Percentiles rank a stretch among this genome's conserved stretches.
These are phyloP conservation scores for Cardinalis cardinalis DNA, from an alignment of 2,113 vertebrate species.

Conservation along the genomic window DNA sequence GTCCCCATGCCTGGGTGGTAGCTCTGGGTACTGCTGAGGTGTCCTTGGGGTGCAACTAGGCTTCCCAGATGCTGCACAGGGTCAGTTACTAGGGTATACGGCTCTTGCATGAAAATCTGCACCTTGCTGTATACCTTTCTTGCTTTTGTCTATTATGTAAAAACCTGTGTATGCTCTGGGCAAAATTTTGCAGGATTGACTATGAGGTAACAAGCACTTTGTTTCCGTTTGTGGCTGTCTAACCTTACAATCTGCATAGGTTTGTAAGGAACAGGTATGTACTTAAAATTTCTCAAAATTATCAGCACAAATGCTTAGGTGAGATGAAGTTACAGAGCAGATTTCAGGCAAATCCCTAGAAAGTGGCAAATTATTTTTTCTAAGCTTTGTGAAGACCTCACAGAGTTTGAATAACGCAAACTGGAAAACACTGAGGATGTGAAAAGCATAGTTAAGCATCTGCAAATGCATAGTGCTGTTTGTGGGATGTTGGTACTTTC, in stretches of 20 bases:
- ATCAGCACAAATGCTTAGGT: neutral
- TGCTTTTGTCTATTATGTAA: neutral
- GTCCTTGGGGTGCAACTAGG: rapidly evolving
- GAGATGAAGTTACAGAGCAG: neutral
- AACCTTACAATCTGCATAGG: neutral
- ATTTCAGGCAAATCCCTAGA: neutral
- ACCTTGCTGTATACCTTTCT: neutral
- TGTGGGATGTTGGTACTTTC: neutral
- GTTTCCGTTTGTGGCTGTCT: neutral
- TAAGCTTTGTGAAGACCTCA: neutral
- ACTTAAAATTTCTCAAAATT: neutral
- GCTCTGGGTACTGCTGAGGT: neutral
- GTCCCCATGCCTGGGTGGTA: neutral
- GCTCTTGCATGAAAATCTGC: neutral
- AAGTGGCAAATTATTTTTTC: neutral
- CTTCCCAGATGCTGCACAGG: neutral
- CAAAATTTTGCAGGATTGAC: neutral
- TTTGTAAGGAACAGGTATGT: neutral
- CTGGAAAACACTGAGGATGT: neutral
- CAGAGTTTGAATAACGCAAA: neutral
- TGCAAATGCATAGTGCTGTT: neutral
- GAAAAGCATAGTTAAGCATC: neutral
- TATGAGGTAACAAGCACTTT: neutral
- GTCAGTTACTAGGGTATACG: rapidly evolving
- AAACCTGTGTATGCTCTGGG: neutral